Conservation (phyloP, 2,797 vertebrate species). For the Squalus acanthias region DNA sequence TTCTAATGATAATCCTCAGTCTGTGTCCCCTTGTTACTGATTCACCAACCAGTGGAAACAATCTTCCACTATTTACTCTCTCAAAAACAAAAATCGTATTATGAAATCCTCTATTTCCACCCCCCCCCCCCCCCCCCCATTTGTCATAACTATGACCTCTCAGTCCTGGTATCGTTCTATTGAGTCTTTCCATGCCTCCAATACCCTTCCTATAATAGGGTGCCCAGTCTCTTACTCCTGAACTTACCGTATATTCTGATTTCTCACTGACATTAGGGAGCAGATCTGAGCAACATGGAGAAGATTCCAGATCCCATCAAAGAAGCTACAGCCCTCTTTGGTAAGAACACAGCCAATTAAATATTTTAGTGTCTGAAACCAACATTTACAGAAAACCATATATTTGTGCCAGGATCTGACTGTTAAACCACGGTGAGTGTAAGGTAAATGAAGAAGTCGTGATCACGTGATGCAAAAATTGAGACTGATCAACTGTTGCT, state of each 20-base stretch:
- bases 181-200: background rate
- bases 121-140: background rate
- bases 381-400: background rate
- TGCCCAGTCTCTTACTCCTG: background rate
- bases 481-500: background rate
- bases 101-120: too few species aligned
- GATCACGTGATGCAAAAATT: background rate
- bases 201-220: background rate
- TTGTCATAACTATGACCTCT: background rate
- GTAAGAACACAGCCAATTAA: conserved; percentile 53
- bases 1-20: background rate
- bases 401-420: background rate
- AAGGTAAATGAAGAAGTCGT: background rate
- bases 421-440: background rate
- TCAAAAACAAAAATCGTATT: background rate
- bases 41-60: background rate
- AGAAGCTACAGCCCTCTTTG: conserved; percentile 83
- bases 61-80: too few species aligned
- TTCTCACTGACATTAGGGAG: conserved; percentile 58
- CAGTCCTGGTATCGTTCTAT: background rate
- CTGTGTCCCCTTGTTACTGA: background rate
- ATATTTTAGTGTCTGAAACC: background rate
- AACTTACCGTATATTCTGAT: background rate
- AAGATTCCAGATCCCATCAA: conserved; percentile 86
- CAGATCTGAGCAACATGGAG: conserved; percentile 64